phyloP scores from a whole-genome alignment of 1,140 invertebrate genomes.

The Leptinotarsa lineolata region DNA sequence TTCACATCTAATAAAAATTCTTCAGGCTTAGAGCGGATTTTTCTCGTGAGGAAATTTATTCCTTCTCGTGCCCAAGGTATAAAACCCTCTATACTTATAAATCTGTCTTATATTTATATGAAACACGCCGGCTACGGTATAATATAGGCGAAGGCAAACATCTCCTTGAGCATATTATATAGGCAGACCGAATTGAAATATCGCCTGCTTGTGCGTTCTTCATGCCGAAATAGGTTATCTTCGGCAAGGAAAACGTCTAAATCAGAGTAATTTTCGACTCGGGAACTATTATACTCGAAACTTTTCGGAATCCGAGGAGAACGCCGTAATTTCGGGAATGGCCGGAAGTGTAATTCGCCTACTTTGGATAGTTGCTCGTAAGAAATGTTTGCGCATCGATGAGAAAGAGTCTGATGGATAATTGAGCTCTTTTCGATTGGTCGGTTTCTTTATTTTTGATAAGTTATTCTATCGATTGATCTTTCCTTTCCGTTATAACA shows the following conservation, averaged over 20 bases:
- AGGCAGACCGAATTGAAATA: conserved; percentile 17
- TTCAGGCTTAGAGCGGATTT: conserved; percentile 24
- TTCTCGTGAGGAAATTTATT: conserved; percentile 28
- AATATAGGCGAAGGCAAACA: conserved; percentile 16
- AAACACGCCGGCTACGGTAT: conserved; percentile 22
- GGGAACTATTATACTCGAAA: conserved; percentile 26
- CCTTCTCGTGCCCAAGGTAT: conserved; percentile 26
- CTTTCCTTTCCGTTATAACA: too few relatives aligned
- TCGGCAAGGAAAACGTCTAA: conserved; percentile 27
- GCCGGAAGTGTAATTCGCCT: conserved; percentile 15
- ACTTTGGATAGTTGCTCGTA: conserved; percentile 12
- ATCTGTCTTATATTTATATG: conserved; percentile 33
- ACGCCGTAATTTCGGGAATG: conserved; percentile 4
- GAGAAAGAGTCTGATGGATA: neutral
- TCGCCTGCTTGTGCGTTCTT: conserved; percentile 6
- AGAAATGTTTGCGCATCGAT: conserved; percentile 12
- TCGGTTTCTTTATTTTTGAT: neutral
- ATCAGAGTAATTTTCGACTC: conserved; percentile 31
- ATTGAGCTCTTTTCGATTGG: neutral
- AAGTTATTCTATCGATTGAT: neutral
- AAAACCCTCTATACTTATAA: conserved; percentile 31
- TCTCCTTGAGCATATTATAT: conserved; percentile 21
- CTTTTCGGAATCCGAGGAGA: conserved; percentile 11
- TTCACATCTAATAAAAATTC: conserved; percentile 28
- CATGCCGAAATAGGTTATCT: conserved; percentile 6